Base-by-base conservation (phyloP, 2,888 invertebrate species). In the Abscondita cerata region DNA sequence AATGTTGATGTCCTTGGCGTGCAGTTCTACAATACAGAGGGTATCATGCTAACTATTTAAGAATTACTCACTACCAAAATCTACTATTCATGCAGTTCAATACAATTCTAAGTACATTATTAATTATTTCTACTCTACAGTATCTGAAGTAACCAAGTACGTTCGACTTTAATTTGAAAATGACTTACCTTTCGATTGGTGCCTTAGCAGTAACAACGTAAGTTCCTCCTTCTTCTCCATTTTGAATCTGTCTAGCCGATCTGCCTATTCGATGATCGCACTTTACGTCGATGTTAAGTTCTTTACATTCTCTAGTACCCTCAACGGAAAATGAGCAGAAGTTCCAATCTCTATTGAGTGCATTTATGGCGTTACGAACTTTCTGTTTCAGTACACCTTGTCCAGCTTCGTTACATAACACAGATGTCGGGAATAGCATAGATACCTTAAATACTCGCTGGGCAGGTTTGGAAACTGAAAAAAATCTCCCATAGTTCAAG, bases 341-440 rank as follows among this genome's bases (percentile, higher is more conserved):
- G 85, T 95, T 93, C 97, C 97, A 98, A 75, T 96, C 95, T 72
- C 94, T 87, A 79, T 98, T 96, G 54, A 97, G 84, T 50, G 93
- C 89, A 73, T 95, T 93, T 54, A 98, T 91, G 6, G 96, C 94
- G 71, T 89, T 89, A 69, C 92, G 87, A 1, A 97, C 94, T 81
- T 93, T 92, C 75, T 96, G 95, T 47, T 93, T 86, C 3, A 96
- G 84, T 0, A 96, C 96, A 52, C 92, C 93, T 81, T 96, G 95
- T 0, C 96, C 96, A 18, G 96, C 96, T 79, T 95, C 93, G 74
- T 96, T 97, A 77, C 97, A 98, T 4, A 96, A 88, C 1, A 96
- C 95, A n/a, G 95, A 94, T 60, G 95, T 95, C 65, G 96, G 96
- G 91, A 97, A 97, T 70, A 95, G 85, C 91, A 98, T 93, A 62